Evolutionary conservation across 2,888 invertebrate species (phyloP), one percentile per base, ranked within the genome.

Genomic region (Rhyacophila evoluta): DNA sequence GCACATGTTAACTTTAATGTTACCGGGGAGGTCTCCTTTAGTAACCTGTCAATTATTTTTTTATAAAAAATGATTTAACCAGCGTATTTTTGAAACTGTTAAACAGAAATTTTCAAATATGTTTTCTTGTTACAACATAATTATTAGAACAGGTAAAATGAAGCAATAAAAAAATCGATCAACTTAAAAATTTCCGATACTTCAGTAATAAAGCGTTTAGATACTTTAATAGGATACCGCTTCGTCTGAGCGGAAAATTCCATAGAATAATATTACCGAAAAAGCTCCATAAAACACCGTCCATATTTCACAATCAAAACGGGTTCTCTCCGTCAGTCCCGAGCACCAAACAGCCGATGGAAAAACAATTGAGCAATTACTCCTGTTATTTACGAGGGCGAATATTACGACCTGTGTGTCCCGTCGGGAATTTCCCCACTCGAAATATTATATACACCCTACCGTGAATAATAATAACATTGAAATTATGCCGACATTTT

Each of bases 301-400:
- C 28, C 69, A 69, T 69, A 69, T 69, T 69, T 69, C 69, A 69
- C 69, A 69, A 69, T 28, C 69, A 69, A 69, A n/a, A 69, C 29
- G 33, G 69, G 69, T 55, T 15, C 25, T 55, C 55, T 10, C 55
- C 55, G 55, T 55, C 55, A 55, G 55, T 55, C 15, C 55, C 55
- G 55, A 10, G 15, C 39, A 12, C 39, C 15, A 15, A 39, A 68
- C 27, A 68, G 28, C 29, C 29, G 69, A 69, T 29, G 28, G 72
- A 39, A 72, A 72, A 72, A 39, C 72, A 72, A 72, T 72, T 72
- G 72, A 72, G 72, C 72, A 72, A 72, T 72, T 72, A 72, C 72
- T 11, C 28, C 39, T 33, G 55, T 69, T 69, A 69, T 69, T 69
- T 69, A 69, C 69, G 69, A 69, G 29, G 69, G 28, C 69, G 69